Percentiles rank a stretch among this genome's conserved stretches.
Conservation (phyloP, 1,140 invertebrate genomes). For the Heterodera carotae region DNA sequence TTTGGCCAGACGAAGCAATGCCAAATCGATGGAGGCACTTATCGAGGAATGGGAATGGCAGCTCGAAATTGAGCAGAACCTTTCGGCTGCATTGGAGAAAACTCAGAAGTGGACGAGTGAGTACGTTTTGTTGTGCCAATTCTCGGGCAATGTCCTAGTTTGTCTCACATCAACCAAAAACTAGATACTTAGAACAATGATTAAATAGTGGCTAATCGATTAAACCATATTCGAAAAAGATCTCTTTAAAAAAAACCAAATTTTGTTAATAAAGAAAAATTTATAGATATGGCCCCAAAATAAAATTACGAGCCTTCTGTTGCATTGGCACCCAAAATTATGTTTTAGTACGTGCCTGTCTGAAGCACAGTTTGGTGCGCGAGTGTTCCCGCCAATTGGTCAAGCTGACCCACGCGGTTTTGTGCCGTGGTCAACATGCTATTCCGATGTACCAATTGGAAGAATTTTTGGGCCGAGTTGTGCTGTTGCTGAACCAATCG, state of each 20-base stretch:
- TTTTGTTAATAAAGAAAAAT: too few relatives aligned
- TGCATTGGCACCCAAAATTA: background rate
- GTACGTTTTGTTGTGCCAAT: too few relatives aligned
- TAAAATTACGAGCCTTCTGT: too few relatives aligned
- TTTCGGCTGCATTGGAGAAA: slow-evolving; percentile 8
- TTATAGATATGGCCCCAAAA: too few relatives aligned
- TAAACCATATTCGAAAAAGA: too few relatives aligned
- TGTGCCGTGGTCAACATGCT: slow-evolving; percentile 30
- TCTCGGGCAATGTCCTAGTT: too few relatives aligned
- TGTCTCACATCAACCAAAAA: too few relatives aligned
- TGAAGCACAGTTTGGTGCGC: slow-evolving; percentile 20
- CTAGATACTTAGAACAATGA: too few relatives aligned
- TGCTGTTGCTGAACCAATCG: slow-evolving; percentile 4
- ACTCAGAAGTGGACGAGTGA: slow-evolving; percentile 5
- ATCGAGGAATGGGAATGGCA: slow-evolving; percentile 34
- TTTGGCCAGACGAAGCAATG: background rate
- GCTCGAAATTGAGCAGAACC: slow-evolving; percentile 24
- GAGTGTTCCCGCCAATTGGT: slow-evolving; percentile 24
- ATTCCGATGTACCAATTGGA: slow-evolving; percentile 19
- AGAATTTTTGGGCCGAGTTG: background rate
- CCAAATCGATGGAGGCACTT: slow-evolving; percentile 24
- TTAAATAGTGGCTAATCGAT: too few relatives aligned
- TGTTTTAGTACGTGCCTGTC: slow-evolving; percentile 23
- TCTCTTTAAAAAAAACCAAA: too few relatives aligned
- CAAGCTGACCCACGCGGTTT: background rate